These are phyloP conservation scores for Eupithecia vulgata DNA, from an alignment of 2,888 invertebrate genomes.

Conservation along the genomic window DNA sequence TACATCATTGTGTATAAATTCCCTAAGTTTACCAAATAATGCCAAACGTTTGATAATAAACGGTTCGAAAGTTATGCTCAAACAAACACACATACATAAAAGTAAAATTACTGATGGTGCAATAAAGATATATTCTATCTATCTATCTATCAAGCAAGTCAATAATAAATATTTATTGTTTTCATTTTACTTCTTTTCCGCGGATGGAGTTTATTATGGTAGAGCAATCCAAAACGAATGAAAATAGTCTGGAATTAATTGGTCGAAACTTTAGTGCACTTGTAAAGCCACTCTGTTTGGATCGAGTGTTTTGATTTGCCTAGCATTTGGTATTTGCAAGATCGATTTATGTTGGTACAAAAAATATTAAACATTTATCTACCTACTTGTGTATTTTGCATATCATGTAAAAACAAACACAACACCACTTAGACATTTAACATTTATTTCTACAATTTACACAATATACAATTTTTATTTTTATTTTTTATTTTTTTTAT, in stretches of 20 bases:
- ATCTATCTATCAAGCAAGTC: too few species aligned
- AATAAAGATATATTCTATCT: too few species aligned
- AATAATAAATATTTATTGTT: background rate
- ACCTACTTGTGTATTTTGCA: background rate
- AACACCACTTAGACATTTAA: background rate
- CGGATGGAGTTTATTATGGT: background rate
- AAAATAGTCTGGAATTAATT: constrained; percentile 25
- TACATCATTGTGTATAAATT: too few species aligned
- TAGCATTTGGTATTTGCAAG: background rate
- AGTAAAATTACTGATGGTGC: too few species aligned
- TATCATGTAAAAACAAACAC: too few species aligned
- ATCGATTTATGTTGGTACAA: background rate
- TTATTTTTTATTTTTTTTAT: too few species aligned
- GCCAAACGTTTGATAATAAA: too few species aligned
- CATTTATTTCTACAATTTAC: too few species aligned
- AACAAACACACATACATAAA: too few species aligned
- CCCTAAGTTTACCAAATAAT: too few species aligned
- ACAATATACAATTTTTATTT: too few species aligned
- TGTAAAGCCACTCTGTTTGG: constrained; percentile 17
- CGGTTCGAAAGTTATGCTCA: too few species aligned
- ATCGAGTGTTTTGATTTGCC: constrained; percentile 31
- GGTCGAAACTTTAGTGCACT: constrained; percentile 28
- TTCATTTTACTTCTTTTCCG: background rate
- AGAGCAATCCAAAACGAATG: constrained; percentile 10
- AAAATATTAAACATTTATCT: background rate